phyloP scores from a whole-genome alignment of 2,888 invertebrate species.

The Agrochola litura region DNA sequence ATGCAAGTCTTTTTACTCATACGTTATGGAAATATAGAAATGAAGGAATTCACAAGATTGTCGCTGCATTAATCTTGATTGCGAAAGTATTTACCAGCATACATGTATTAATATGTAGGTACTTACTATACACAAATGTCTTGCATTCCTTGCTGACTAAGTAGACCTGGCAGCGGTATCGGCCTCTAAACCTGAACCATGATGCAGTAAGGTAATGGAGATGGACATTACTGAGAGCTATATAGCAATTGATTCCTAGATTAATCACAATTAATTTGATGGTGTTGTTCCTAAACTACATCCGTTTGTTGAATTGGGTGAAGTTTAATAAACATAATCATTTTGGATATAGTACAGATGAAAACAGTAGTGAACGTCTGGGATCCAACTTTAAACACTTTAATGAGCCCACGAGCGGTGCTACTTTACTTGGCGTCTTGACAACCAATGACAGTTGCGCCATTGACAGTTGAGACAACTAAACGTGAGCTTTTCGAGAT shows the following conservation, averaged over 20 bases:
- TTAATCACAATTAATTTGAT: neutral
- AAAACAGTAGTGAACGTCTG: conserved; percentile 15
- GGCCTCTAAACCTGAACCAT: conserved; percentile 1
- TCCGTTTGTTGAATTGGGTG: neutral
- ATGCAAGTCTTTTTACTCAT: neutral
- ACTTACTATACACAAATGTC: neutral
- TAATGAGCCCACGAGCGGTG: conserved; percentile 39
- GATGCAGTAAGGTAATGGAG: neutral
- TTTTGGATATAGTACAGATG: neutral
- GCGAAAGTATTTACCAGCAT: conserved; percentile 7
- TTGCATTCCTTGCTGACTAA: conserved; percentile 16
- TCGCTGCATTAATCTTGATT: conserved; percentile 31
- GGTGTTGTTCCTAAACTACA: neutral
- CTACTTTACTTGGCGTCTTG: conserved; percentile 9
- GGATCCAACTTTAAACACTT: neutral
- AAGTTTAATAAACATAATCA: neutral
- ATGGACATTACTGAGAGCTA: neutral
- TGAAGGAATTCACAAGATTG: conserved; percentile 31
- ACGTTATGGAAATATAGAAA: conserved; percentile 26
- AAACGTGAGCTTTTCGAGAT: conserved; percentile 43
- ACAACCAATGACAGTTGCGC: conserved; percentile 20
- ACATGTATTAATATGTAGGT: neutral
- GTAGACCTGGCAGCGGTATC: neutral
- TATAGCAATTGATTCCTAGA: neutral
- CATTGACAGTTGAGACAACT: conserved; percentile 18